Percentiles rank a stretch among this genome's conserved stretches.
These are phyloP conservation scores for Cossypha niveicapilla DNA, from an alignment of 2,797 vertebrate genomes.

Conservation along the genomic window DNA sequence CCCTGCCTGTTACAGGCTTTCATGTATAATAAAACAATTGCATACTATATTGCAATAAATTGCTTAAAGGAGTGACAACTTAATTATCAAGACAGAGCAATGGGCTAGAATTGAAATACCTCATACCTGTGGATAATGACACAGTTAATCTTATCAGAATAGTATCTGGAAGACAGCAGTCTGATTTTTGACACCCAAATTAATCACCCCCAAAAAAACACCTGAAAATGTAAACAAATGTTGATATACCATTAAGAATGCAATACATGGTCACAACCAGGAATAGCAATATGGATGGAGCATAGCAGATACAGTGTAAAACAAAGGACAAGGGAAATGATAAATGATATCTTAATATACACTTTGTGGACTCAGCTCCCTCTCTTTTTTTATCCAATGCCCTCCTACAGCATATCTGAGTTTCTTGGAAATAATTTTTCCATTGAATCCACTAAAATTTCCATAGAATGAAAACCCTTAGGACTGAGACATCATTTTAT, in stretches of 20 bases:
- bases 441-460: not conserved
- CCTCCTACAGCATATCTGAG: not conserved
- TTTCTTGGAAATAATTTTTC: not conserved
- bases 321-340: not conserved
- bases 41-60: slow-evolving; percentile 7
- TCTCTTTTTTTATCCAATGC: not conserved
- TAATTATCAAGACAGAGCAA: slow-evolving; percentile 19
- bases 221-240: slow-evolving; percentile 18
- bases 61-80: slow-evolving; percentile 21
- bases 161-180: not conserved
- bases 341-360: not conserved
- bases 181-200: slow-evolving; percentile 17
- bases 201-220: slow-evolving; percentile 7
- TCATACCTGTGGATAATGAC: slow-evolving; percentile 15
- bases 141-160: slow-evolving; percentile 23
- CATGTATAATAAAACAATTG: slow-evolving; percentile 17
- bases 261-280: not conserved
- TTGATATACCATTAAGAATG: not conserved
- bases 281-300: not conserved
- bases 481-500: not conserved
- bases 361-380: not conserved
- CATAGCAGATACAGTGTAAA: not conserved
- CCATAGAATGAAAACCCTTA: not conserved
- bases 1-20: not conserved
- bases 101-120: not conserved